Evolutionary conservation across 2,113 vertebrate genomes (phyloP).

Genomic region (Colinus virginianus): DNA sequence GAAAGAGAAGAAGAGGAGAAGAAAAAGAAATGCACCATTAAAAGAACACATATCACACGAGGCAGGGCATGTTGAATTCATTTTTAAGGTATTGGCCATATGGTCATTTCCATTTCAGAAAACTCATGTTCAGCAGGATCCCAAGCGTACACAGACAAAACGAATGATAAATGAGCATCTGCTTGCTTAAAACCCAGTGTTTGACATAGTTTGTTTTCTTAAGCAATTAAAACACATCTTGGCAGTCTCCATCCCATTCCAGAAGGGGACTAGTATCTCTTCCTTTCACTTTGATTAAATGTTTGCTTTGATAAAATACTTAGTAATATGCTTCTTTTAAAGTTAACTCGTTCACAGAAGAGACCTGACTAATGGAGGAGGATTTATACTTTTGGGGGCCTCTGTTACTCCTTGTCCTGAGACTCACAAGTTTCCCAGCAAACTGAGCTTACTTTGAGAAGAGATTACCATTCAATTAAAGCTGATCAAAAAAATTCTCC

Average conservation of each 20-base stretch:
- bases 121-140: conserved; percentile 47
- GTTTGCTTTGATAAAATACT: conserved; percentile 65
- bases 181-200: conserved; percentile 65
- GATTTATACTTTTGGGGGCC: conserved; percentile 14
- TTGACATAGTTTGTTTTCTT: conserved; percentile 72
- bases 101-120: conserved; percentile 66
- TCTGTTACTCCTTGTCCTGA: conserved; percentile 6
- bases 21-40: conserved; percentile 9
- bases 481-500: neutral
- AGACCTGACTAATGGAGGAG: conserved; percentile 40
- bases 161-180: conserved; percentile 70
- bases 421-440: neutral
- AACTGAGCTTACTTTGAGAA: neutral
- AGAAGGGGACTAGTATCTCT: conserved; percentile 55
- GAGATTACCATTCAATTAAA: neutral
- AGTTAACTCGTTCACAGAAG: conserved; percentile 48
- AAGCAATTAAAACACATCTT: conserved; percentile 71
- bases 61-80: conserved; percentile 43
- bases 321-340: conserved; percentile 20
- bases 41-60: neutral
- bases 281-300: conserved; percentile 72
- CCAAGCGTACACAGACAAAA: conserved; percentile 37
- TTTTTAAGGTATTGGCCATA: conserved; percentile 62
- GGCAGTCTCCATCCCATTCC: conserved; percentile 65
- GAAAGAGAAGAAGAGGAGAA: conserved; percentile 21